Base-by-base conservation (phyloP, 1,140 invertebrate genomes). In the Pseudobourletiella spinata region DNA sequence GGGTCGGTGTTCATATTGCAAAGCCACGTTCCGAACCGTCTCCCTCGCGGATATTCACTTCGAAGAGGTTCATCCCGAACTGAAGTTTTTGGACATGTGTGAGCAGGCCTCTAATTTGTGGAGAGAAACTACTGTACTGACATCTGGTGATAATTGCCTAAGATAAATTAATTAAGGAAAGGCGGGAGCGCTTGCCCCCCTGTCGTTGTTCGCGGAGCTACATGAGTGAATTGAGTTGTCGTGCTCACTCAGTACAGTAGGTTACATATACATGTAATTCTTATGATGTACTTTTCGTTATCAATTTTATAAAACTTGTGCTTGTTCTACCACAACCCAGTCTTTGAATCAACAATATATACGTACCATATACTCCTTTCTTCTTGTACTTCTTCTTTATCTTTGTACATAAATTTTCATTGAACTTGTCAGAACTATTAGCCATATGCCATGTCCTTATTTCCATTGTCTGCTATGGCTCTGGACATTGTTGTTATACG, bases 1-100 rank as follows among this genome's bases (percentile, higher is more conserved):
- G 22, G 52, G 52, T 6, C 28, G 52, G 4, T 55, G 52, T 35
- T 55, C 52, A 3, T 39, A 55, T 22, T 55, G 52, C 29, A 8
- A 32, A 32, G 30, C 52, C 18, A 35, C 52, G 14, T 55, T 55
- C 39, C 6, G 32, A 18, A 55, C 52, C 3, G 4, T 6, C 4
- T 14, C 16, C 3, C 29, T 55, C 2, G 26, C 28, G 3, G 52
- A 55, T 35, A 32, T 29, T 32, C 52, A 55, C 18, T 35, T 55
- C 39, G 52, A 55, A 2, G 52, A 55, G 22, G 25, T 29, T 55
- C 52, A 55, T 55, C 52, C 52, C 3, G 52, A 55, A 22, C 52
- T 55, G 16, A 55, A 55, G 39, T 55, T 55, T 20, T 18, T 55
- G 2, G 52, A 55, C 29, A 55, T 55, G 52, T 55, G 52, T 39